Percentiles rank a stretch among this genome's conserved stretches.
Evolutionary conservation across 2,113 vertebrate species (phyloP).

Genomic region (Diadophis punctatus): DNA sequence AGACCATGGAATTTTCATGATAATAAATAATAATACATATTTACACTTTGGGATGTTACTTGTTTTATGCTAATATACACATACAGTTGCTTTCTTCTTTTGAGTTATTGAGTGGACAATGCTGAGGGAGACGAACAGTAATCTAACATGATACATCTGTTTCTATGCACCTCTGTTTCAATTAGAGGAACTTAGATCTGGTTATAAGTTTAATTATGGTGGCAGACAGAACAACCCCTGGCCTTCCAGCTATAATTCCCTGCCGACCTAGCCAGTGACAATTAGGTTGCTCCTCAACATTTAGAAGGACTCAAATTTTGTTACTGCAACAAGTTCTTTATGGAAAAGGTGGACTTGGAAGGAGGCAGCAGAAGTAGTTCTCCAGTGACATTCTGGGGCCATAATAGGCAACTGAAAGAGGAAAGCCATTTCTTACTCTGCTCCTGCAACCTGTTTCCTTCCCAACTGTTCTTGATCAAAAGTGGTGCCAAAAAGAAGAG

Average conservation of each 20-base stretch:
- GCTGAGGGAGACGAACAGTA: neutral
- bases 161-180: neutral
- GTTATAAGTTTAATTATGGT: neutral
- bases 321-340: neutral
- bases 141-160: neutral
- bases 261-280: neutral
- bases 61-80: neutral
- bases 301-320: neutral
- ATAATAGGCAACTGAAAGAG: neutral
- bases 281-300: neutral
- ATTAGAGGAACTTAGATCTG: neutral
- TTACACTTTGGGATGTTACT: neutral
- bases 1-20: neutral
- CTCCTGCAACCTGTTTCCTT: neutral
- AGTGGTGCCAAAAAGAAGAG: neutral
- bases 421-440: neutral
- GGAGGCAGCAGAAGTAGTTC: neutral
- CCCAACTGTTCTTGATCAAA: neutral
- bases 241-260: neutral
- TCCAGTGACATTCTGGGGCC: neutral
- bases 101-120: neutral
- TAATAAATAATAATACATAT: neutral
- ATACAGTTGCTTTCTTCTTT: neutral
- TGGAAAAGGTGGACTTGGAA: neutral
- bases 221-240: neutral